Evolutionary conservation across 2,888 invertebrate genomes (phyloP).

Genomic region (Amphipyra berbera): DNA sequence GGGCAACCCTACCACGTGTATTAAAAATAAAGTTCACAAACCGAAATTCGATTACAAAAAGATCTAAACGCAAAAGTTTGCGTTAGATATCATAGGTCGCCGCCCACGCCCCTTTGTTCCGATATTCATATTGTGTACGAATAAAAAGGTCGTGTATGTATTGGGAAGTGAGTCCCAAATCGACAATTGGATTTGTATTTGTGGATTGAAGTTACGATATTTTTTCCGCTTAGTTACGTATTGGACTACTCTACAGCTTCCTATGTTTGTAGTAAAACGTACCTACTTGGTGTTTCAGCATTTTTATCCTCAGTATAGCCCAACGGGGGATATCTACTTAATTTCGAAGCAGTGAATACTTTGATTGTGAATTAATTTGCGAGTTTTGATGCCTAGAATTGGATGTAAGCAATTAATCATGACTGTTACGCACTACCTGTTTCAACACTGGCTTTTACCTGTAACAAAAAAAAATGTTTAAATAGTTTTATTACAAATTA

Average conservation of each 20-base stretch:
- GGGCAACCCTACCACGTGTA: background rate
- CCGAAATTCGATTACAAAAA: constrained; percentile 16
- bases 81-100: constrained; percentile 13
- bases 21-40: constrained; percentile 9
- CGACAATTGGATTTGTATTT: constrained; percentile 42
- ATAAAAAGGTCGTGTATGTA: constrained; percentile 45
- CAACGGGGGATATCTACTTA: too few relatives aligned
- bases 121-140: constrained; percentile 40
- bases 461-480: background rate
- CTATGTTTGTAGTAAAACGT: constrained; percentile 2
- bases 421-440: background rate
- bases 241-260: background rate
- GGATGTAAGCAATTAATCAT: too few relatives aligned
- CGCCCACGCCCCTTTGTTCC: constrained; percentile 10
- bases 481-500: background rate
- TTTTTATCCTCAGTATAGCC: too few relatives aligned
- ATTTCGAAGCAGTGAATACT: too few relatives aligned
- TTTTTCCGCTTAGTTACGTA: constrained; percentile 17
- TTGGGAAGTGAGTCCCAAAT: constrained; percentile 34
- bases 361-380: too few relatives aligned
- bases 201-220: constrained; percentile 20
- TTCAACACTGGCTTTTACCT: background rate
- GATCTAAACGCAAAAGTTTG: constrained; percentile 20
- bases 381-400: too few relatives aligned
- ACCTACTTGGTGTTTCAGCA: background rate